These are phyloP conservation scores for Nomada fabriciana DNA, from an alignment of 2,888 invertebrate species.

Conservation along the genomic window DNA sequence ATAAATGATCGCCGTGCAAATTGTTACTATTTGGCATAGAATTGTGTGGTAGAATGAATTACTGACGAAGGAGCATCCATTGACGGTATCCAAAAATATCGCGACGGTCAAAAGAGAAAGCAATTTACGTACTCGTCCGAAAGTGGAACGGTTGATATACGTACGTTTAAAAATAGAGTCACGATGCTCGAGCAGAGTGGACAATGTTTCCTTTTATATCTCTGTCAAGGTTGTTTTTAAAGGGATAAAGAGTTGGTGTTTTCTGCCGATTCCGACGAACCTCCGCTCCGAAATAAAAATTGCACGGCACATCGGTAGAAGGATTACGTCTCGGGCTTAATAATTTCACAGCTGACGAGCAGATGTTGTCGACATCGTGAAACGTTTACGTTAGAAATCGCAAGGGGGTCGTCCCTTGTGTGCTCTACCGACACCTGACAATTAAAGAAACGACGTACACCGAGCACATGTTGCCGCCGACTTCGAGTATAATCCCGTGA, in stretches of 20 bases:
- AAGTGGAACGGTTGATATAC: conserved; percentile 22
- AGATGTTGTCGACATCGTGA: conserved; percentile 65
- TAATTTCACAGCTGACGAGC: conserved; percentile 57
- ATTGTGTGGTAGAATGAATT: background rate
- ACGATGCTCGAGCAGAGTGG: background rate
- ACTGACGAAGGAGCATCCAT: background rate
- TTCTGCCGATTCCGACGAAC: background rate
- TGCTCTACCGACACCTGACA: conserved; percentile 53
- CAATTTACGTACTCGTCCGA: conserved; percentile 13
- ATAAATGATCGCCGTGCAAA: no score
- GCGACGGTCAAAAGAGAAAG: conserved; percentile 32
- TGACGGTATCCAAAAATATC: conserved; percentile 19
- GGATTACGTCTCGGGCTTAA: conserved; percentile 6
- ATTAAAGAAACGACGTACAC: conserved; percentile 43
- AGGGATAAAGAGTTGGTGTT: background rate
- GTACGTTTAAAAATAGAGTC: conserved; percentile 27
- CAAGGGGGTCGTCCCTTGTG: conserved; percentile 8
- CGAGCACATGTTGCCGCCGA: conserved; percentile 7
- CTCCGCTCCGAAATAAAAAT: background rate
- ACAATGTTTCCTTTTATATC: background rate
- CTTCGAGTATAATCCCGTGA: background rate
- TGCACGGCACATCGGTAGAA: background rate
- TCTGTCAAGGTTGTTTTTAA: background rate
- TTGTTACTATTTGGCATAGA: no score
- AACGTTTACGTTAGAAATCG: conserved; percentile 57